Conservation (phyloP, 2,113 vertebrate genomes). For the Periophthalmodon schlosseri region DNA sequence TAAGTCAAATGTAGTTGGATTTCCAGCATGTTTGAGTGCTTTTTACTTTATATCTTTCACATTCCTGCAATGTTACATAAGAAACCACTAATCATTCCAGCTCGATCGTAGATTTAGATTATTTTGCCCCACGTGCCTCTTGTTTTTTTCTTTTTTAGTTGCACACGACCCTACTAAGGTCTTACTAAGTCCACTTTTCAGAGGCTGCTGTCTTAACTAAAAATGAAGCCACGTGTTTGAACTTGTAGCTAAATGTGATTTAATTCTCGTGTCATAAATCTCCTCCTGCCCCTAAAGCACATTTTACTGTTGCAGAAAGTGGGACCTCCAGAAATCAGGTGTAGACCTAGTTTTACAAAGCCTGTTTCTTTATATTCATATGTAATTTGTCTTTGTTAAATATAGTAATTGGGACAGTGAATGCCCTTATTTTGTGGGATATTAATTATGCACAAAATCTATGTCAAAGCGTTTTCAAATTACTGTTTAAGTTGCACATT, state of each 20-base stretch:
- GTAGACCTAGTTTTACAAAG: not conserved
- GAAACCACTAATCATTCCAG: constrained; percentile 41
- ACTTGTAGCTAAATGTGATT: constrained; percentile 21
- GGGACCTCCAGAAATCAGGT: constrained; percentile 25
- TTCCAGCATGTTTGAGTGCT: not conserved
- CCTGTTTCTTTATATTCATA: constrained; percentile 23
- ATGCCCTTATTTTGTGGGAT: constrained; percentile 39
- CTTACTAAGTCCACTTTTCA: constrained; percentile 36
- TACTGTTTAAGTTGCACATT: constrained; percentile 16
- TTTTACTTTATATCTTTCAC: constrained; percentile 10
- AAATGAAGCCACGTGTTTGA: constrained; percentile 6
- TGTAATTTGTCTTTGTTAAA: constrained; percentile 51
- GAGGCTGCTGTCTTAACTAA: constrained; percentile 36
- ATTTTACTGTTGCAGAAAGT: constrained; percentile 5
- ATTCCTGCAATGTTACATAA: constrained; percentile 27
- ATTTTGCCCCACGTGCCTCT: constrained; percentile 34
- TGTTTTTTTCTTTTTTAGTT: not conserved
- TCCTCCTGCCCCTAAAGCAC: constrained; percentile 21
- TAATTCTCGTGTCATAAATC: constrained; percentile 43
- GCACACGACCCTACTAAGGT: not conserved
- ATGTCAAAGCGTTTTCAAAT: constrained; percentile 22
- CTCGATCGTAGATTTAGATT: constrained; percentile 28
- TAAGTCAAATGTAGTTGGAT: constrained; percentile 4
- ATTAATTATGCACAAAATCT: constrained; percentile 47
- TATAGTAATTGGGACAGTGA: constrained; percentile 48